Conservation (phyloP, 2,888 invertebrate genomes). For the Eilema griseolum region DNA sequence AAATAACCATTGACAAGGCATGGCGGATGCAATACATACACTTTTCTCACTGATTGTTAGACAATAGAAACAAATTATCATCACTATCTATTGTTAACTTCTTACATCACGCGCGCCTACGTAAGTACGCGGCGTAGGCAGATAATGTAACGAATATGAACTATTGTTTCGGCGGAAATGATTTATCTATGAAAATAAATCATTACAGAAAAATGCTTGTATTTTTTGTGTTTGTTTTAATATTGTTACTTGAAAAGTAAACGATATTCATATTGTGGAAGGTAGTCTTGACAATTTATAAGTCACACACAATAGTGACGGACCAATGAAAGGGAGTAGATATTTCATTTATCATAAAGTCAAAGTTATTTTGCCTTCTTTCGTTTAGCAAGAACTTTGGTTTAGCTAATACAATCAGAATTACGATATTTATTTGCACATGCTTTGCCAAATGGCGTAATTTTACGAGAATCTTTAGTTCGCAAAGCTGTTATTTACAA, state of each 20-base stretch:
- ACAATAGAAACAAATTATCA: constrained; percentile 63
- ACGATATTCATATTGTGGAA: not conserved
- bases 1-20: constrained; percentile 56
- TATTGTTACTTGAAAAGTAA: constrained; percentile 1
- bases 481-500: not conserved
- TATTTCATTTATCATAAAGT: not conserved
- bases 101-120: constrained; percentile 59
- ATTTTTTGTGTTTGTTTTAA: not conserved
- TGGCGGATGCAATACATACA: constrained; percentile 4
- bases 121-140: constrained; percentile 43
- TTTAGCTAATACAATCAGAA: too few relatives aligned
- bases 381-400: not conserved
- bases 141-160: constrained; percentile 46
- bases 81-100: constrained; percentile 59
- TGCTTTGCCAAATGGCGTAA: not conserved
- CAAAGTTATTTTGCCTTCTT: not conserved
- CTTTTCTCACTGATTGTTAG: constrained; percentile 53
- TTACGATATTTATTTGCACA: too few relatives aligned
- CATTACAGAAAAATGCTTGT: constrained; percentile 29
- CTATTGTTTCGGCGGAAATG: constrained; percentile 46
- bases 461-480: not conserved
- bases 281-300: not conserved
- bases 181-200: constrained; percentile 45
- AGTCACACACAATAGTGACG: not conserved
- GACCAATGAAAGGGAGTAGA: not conserved